phyloP scores from a whole-genome alignment of 2,113 vertebrate species.

The Ammodytes marinus region DNA sequence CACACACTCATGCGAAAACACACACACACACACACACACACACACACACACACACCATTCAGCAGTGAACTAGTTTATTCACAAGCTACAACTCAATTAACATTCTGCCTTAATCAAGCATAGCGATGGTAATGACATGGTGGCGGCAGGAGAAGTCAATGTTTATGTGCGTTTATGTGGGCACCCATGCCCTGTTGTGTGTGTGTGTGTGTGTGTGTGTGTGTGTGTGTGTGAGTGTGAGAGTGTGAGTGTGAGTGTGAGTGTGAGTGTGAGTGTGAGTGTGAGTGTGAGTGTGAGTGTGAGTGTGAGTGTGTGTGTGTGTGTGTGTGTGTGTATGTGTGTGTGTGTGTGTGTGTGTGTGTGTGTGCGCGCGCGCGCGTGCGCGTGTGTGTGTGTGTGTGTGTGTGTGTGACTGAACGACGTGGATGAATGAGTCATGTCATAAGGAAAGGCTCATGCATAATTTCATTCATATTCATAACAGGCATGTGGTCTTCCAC shows the following conservation, averaged over 20 bases:
- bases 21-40: conserved; percentile 19
- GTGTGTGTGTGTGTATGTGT: conserved; percentile 40
- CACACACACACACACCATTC: conserved; percentile 40
- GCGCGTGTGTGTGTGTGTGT: background rate
- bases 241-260: conserved; percentile 44
- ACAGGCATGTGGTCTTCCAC: conserved; percentile 77
- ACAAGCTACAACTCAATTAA: conserved; percentile 66
- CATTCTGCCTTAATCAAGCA: conserved; percentile 74
- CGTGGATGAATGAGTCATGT: conserved; percentile 80
- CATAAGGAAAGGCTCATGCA: conserved; percentile 80
- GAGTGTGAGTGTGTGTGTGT: conserved; percentile 5
- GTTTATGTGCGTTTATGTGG: conserved; percentile 30
- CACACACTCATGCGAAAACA: conserved; percentile 33
- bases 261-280: conserved; percentile 23
- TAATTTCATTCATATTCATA: conserved; percentile 85
- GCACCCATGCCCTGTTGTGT: background rate
- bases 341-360: conserved; percentile 10
- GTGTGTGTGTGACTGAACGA: conserved; percentile 52
- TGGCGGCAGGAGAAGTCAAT: conserved; percentile 50
- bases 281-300: background rate
- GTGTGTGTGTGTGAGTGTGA: conserved; percentile 3
- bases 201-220: conserved; percentile 21
- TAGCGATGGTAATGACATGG: conserved; percentile 56
- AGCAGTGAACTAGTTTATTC: conserved; percentile 56
- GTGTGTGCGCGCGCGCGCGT: conserved; percentile 21